Evolutionary conservation across 2,797 vertebrate genomes (phyloP).

Genomic region (Onychomys arenicola): DNA sequence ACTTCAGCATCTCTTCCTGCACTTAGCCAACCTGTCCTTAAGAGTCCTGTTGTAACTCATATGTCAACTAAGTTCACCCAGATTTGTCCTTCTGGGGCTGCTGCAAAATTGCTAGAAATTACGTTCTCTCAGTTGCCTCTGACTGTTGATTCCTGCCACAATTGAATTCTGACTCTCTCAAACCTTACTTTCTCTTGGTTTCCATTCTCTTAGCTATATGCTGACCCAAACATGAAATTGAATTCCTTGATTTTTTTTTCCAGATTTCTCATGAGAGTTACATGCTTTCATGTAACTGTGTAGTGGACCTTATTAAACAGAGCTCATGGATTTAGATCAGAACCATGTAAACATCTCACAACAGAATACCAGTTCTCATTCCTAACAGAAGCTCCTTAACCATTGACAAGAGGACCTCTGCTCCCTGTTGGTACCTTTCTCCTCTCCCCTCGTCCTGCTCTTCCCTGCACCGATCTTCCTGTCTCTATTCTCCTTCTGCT

Average conservation of each 20-base stretch:
- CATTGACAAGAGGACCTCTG: fast-evolving
- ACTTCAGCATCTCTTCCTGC: not conserved
- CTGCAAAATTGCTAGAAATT: not conserved
- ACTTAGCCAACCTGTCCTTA: not conserved
- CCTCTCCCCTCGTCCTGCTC: not conserved
- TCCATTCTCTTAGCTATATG: not conserved
- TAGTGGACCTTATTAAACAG: not conserved
- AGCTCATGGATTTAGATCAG: not conserved
- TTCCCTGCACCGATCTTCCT: not conserved
- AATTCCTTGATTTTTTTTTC: constrained; percentile 3
- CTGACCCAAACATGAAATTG: not conserved
- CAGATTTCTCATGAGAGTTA: not conserved
- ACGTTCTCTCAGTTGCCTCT: not conserved
- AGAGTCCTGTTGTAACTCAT: not conserved
- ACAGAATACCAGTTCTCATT: not conserved
- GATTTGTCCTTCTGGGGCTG: not conserved
- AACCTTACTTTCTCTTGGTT: not conserved
- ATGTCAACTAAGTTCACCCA: not conserved
- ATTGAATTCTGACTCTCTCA: not conserved
- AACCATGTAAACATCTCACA: not conserved
- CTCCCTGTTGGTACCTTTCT: not conserved
- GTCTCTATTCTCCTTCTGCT: not conserved
- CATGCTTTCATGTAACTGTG: not conserved
- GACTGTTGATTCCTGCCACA: not conserved
- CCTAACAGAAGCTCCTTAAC: not conserved